phyloP scores from a whole-genome alignment of 2,888 invertebrate species.

The Tridacna crocea region DNA sequence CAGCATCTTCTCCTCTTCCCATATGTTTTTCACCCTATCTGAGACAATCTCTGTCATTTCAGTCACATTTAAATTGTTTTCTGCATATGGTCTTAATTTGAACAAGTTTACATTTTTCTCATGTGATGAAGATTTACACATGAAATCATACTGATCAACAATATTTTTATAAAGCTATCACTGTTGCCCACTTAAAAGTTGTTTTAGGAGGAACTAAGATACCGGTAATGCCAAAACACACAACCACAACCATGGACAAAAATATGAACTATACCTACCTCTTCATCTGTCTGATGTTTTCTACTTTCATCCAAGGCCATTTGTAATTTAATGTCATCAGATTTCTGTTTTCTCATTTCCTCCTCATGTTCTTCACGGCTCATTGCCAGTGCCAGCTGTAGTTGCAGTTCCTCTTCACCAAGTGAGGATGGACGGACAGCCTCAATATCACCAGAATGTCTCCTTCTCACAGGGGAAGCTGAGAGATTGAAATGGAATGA shows the following conservation, averaged over 20 bases:
- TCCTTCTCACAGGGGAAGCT: slow-evolving; percentile 55
- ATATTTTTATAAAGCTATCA: not conserved
- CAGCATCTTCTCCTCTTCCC: too few species aligned
- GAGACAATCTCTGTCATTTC: too few species aligned
- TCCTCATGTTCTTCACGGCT: slow-evolving; percentile 99
- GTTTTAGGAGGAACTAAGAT: not conserved
- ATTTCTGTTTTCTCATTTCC: slow-evolving; percentile 95
- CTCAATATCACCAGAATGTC: slow-evolving; percentile 89
- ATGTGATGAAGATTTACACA: too few species aligned
- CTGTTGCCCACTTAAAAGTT: not conserved
- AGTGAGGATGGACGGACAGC: slow-evolving; percentile 97
- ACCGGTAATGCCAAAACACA: not conserved
- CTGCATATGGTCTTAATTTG: too few species aligned
- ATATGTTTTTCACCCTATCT: too few species aligned
- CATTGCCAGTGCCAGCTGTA: slow-evolving; percentile 99
- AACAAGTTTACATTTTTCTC: too few species aligned
- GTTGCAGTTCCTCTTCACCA: slow-evolving; percentile 98
- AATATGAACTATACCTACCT: slow-evolving; percentile 17
- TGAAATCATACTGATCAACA: too few species aligned
- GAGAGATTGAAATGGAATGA: not conserved
- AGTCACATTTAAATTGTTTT: too few species aligned
- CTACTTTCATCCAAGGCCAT: slow-evolving; percentile 95
- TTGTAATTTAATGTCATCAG: slow-evolving; percentile 98
- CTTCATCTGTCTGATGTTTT: slow-evolving; percentile 64
- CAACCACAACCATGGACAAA: not conserved